Base-by-base conservation (phyloP, 2,888 invertebrate genomes). In the Lysandra bellargus region DNA sequence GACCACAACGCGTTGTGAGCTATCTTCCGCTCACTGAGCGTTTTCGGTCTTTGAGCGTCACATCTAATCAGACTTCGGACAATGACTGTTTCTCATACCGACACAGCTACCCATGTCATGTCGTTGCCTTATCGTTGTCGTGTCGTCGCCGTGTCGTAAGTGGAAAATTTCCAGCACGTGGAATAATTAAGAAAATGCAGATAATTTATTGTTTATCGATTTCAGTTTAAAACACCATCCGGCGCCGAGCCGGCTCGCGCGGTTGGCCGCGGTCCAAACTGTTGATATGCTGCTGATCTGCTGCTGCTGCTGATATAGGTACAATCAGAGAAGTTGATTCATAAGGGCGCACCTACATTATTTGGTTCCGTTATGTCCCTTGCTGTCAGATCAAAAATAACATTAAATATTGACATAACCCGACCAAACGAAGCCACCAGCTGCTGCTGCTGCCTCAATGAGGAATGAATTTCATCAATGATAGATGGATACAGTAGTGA, bases 221-320 rank as follows among this genome's bases (percentile, higher is more conserved):
- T 49, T 17, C 23, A 49, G 49, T 49, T 75, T 75, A 75, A 75
- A 49, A 75, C 23, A 44, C n/a, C n/a, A 75, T 75, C 75, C 49
- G 75, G 75, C 75, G 75, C 75, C 75, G 49, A 9, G 33, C 23
- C 30, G 75, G 12, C 75, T 75, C 49, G 74, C 40, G n/a, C 1
- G 44, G 49, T 49, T 75, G 75, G 75, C 75, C 23, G 23, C 23
- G 4, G 0, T 49, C 75, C 75, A 75, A 44, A 69, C 69, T 69
- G 69, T 69, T 75, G 75, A 75, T 75, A 23, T 49, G 49, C 4
- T 75, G 69, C 30, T 69, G 69, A 69, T 69, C 5, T n/a, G n/a
- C n/a, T n/a, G n/a, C n/a, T n/a, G n/a, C n/a, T n/a, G n/a, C 9
- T 64, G 30, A 30, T 30, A 64, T 30, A n/a, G 14, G 30, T 33